Evolutionary conservation across 2,888 invertebrate genomes (phyloP).

Genomic region (Pterostichus madidus): DNA sequence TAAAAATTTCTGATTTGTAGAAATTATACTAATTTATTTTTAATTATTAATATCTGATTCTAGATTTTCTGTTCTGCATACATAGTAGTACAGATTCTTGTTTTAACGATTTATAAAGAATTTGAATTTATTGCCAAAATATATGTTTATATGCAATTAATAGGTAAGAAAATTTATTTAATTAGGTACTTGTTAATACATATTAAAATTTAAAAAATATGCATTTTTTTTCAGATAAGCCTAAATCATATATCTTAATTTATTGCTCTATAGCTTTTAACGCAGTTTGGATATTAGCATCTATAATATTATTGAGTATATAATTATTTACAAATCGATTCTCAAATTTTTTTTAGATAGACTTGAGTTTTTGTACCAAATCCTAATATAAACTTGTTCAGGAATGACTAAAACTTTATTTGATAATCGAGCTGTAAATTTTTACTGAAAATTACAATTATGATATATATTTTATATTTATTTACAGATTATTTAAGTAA

Average conservation of each 20-base stretch:
- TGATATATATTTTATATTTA: not conserved
- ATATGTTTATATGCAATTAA: not conserved
- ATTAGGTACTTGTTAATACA: not conserved
- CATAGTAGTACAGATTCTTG: not conserved
- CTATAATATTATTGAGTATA: slow-evolving; percentile 1
- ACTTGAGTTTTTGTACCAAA: no score
- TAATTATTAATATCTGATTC: not conserved
- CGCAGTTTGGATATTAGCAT: not conserved
- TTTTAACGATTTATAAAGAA: not conserved
- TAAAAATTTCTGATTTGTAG: no score
- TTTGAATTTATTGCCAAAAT: not conserved
- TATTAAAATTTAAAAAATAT: not conserved
- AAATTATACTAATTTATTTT: not conserved
- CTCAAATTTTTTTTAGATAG: no score
- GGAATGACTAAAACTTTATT: no score
- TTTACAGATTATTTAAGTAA: not conserved
- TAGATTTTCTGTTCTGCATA: slow-evolving; percentile 1
- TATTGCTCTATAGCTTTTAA: slow-evolving; percentile 3
- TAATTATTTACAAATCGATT: not conserved
- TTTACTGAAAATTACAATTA: no score
- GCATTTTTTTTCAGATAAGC: not conserved
- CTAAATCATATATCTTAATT: not conserved
- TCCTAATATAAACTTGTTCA: no score
- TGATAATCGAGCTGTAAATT: not conserved
- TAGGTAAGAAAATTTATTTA: slow-evolving; percentile 1